Base-by-base conservation (phyloP, 2,888 invertebrate genomes). In the Bellardia pandia region DNA sequence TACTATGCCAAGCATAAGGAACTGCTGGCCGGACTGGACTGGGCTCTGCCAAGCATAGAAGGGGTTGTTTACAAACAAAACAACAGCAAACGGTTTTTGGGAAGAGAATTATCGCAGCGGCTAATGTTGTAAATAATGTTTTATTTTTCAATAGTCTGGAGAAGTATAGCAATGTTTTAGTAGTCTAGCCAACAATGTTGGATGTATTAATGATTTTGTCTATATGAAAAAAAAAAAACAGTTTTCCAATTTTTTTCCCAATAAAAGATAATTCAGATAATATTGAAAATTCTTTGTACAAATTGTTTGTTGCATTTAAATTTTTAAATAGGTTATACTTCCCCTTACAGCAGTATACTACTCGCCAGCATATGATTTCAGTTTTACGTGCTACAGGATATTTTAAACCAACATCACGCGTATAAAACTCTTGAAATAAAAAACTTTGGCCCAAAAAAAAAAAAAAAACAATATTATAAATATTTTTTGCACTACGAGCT, bases 321-420 rank as follows among this genome's bases (percentile, higher is more conserved):
- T 23, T 23, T 23, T 23, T 23, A 23, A 1, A 23, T 23, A 23
- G 23, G 23, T 23, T 23, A 58, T 64, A 77, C 77, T 77, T 83
- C 64, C 64, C 83, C 53, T 5, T 4, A 23, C 3, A 37, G 5
- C 13, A 8, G 51, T 58, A 72, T n/a, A 51, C 2, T 48, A 7
- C 23, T 23, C 42, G 16, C 33, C 68, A 75, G 86, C 88, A 88
- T 88, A 89, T 88, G 88, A 89, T 89, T 89, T 89, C 86, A 87
- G 77, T 85, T 58, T 89, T 80, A 76, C 88, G 86, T 88, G 88
- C 76, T 75, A 76, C 80, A 84, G 80, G 80, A 87, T 77, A 84
- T 84, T 84, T 56, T 62, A 81, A 87, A 86, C 82, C 78, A 74
- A 86, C 79, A 83, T 83, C 76, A 88, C 83, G 88, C 84, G 84